Evolutionary conservation across 2,113 vertebrate species (phyloP).

Genomic region (Anolis sagrei): DNA sequence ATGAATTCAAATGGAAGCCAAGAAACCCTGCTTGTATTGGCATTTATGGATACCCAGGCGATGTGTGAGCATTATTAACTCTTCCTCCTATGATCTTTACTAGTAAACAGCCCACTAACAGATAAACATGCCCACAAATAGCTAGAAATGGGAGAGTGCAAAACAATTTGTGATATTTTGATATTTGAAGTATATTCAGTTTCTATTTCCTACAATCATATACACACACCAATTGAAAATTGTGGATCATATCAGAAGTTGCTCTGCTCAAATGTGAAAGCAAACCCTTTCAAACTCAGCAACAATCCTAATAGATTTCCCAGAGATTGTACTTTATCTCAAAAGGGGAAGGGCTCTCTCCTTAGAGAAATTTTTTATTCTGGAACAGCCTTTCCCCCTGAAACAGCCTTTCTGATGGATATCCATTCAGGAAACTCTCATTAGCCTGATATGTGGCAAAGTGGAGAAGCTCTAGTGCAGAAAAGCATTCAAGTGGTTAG

Average conservation of each 20-base stretch:
- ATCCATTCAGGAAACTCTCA: neutral
- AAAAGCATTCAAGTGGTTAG: neutral
- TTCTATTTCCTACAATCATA: neutral
- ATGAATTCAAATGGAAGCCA: neutral
- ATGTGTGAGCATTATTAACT: neutral
- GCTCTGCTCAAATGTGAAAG: neutral
- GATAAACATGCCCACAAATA: neutral
- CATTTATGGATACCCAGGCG: neutral
- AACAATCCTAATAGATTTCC: neutral
- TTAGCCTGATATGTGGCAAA: neutral
- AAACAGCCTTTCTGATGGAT: neutral
- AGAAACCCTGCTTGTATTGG: neutral
- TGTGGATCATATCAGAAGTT: too few species aligned
- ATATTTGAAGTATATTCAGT: neutral
- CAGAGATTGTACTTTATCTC: neutral
- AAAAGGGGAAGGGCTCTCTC: neutral
- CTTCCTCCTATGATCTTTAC: neutral
- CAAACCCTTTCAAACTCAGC: neutral
- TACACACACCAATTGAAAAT: neutral
- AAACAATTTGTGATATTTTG: neutral
- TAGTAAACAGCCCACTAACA: neutral
- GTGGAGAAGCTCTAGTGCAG: neutral
- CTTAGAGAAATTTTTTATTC: neutral
- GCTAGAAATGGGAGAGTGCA: neutral
- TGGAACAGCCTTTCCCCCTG: neutral